These are phyloP conservation scores for Physella acuta DNA, from an alignment of 1,140 invertebrate species.

Conservation along the genomic window DNA sequence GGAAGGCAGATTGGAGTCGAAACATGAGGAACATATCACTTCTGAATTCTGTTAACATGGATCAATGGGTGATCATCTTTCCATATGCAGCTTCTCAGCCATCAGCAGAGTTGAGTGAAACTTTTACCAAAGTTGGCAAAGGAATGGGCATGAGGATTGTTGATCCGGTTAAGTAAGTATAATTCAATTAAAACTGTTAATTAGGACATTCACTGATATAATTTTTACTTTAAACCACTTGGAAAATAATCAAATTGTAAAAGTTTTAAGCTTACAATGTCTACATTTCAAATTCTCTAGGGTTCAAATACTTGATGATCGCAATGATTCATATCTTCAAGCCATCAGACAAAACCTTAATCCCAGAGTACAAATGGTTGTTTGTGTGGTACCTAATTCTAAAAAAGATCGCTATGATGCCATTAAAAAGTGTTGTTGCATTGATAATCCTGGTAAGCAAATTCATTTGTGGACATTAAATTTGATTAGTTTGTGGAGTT, in stretches of 20 bases:
- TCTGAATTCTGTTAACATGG: slow-evolving; percentile 62
- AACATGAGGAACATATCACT: slow-evolving; percentile 62
- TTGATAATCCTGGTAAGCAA: slow-evolving; percentile 68
- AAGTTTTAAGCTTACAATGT: too few species aligned
- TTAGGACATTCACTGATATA: too few species aligned
- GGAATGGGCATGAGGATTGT: slow-evolving; percentile 71
- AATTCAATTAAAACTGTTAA: too few species aligned
- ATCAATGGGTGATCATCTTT: slow-evolving; percentile 49
- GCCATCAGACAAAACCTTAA: slow-evolving; percentile 37
- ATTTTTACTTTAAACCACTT: too few species aligned
- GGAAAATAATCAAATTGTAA: too few species aligned
- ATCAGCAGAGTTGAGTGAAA: slow-evolving; percentile 70
- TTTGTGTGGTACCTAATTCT: slow-evolving; percentile 52
- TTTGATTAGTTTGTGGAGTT: not conserved
- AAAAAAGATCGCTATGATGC: slow-evolving; percentile 81
- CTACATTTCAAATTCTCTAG: too few species aligned
- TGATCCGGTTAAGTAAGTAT: slow-evolving; percentile 61
- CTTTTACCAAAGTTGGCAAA: slow-evolving; percentile 64
- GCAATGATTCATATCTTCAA: slow-evolving; percentile 44
- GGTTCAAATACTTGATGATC: slow-evolving; percentile 43
- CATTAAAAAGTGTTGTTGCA: slow-evolving; percentile 85
- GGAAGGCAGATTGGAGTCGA: slow-evolving; percentile 71
- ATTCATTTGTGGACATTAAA: not conserved
- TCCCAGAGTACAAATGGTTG: slow-evolving; percentile 44
- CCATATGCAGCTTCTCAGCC: slow-evolving; percentile 62